Percentiles rank a stretch among this genome's conserved stretches.
These are phyloP conservation scores for Flexamia atlantica DNA, from an alignment of 2,888 invertebrate genomes.

Conservation along the genomic window DNA sequence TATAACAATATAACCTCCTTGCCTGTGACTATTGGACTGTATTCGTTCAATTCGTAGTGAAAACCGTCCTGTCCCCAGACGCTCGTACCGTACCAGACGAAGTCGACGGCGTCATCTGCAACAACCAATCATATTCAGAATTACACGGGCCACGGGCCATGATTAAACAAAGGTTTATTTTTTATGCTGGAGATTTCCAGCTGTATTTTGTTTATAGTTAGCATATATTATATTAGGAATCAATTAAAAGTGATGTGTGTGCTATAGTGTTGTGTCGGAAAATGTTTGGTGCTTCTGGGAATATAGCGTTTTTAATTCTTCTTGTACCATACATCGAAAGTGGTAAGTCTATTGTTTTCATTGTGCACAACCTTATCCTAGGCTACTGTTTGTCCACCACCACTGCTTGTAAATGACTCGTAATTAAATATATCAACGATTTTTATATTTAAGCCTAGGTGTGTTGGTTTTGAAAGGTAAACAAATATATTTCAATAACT, in stretches of 20 bases:
- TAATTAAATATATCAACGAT: not conserved
- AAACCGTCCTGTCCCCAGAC: too few species aligned
- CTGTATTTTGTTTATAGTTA: slow-evolving; percentile 65
- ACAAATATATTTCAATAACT: too few species aligned
- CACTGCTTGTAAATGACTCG: not conserved
- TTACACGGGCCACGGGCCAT: slow-evolving; percentile 53
- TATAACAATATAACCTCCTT: too few species aligned
- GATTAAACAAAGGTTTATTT: slow-evolving; percentile 63
- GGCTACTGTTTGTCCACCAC: not conserved
- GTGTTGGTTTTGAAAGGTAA: not conserved
- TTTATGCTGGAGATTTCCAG: slow-evolving; percentile 64
- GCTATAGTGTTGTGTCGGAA: slow-evolving; percentile 68
- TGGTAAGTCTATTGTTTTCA: slow-evolving; percentile 77
- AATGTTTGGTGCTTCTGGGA: slow-evolving; percentile 83
- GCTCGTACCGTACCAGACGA: too few species aligned
- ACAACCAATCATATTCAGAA: slow-evolving; percentile 56
- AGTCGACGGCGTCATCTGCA: not conserved
- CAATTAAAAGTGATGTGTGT: slow-evolving; percentile 61
- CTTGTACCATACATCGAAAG: slow-evolving; percentile 84
- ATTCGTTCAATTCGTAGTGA: too few species aligned
- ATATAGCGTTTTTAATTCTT: slow-evolving; percentile 83
- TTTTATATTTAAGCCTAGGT: too few species aligned
- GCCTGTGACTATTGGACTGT: too few species aligned
- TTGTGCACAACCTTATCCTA: slow-evolving; percentile 45
- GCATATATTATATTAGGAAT: slow-evolving; percentile 51